A percentile compares a stretch with the other conserved stretches of the same genome.
Evolutionary conservation across 2,888 invertebrate genomes (phyloP).

Genomic region (Microchrysa polita): DNA sequence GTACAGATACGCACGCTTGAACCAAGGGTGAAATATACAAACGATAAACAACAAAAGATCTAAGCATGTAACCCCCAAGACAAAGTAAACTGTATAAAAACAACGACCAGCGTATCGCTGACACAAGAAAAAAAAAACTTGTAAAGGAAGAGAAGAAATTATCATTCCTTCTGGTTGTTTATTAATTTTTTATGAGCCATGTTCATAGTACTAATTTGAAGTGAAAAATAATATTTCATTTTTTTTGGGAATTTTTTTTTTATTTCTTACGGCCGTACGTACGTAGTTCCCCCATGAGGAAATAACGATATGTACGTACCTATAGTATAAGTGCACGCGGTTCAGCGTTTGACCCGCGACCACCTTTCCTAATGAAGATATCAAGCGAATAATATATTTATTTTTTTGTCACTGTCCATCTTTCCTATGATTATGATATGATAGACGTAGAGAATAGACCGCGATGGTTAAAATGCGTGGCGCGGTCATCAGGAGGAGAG

Average conservation of each 20-base stretch:
- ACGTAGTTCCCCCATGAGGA: neutral
- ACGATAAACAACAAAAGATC: neutral
- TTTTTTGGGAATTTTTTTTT: neutral
- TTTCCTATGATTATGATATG: neutral
- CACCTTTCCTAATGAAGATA: slow-evolving; percentile 42
- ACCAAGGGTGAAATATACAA: neutral
- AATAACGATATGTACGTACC: neutral
- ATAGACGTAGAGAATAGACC: neutral
- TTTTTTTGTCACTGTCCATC: slow-evolving; percentile 5
- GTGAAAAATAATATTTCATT: slow-evolving; percentile 39
- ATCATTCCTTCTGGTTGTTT: neutral
- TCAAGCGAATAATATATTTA: slow-evolving; percentile 29
- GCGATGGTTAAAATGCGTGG: neutral
- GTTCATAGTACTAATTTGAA: slow-evolving; percentile 36
- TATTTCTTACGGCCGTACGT: neutral
- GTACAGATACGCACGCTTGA: too few relatives aligned
- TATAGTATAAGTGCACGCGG: neutral
- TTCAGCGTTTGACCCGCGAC: slow-evolving; percentile 16
- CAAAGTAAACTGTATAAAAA: neutral
- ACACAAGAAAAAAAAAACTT: neutral
- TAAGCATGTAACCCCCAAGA: neutral
- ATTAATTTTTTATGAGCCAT: slow-evolving; percentile 39
- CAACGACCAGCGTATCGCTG: neutral
- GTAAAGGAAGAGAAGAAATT: too few relatives aligned
- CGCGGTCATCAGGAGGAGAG: neutral